These are phyloP conservation scores for Poecilia velifera DNA, from an alignment of 2,797 vertebrate species.

Conservation along the genomic window DNA sequence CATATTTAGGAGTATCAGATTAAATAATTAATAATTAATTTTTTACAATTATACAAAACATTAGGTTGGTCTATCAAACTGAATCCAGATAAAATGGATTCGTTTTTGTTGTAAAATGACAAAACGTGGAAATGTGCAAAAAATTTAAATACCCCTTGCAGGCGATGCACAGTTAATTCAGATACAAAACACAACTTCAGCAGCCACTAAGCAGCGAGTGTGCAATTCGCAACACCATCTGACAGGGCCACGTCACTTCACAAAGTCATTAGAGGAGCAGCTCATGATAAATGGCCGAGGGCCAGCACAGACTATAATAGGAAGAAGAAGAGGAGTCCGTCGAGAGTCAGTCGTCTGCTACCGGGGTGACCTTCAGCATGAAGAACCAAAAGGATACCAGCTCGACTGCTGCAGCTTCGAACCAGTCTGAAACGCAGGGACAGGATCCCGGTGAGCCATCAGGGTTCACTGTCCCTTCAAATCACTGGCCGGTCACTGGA, in stretches of 20 bases:
- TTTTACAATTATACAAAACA: background rate
- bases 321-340: conserved; percentile 40
- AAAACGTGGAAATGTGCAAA: background rate
- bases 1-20: background rate
- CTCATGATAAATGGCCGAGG: conserved; percentile 57
- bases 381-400: conserved; percentile 45
- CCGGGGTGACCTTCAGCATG: conserved; percentile 65
- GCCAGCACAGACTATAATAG: conserved; percentile 58
- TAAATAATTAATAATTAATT: background rate
- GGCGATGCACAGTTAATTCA: background rate
- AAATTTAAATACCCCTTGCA: background rate
- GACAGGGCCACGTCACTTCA: conserved; percentile 48
- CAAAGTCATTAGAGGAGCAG: conserved; percentile 51
- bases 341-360: conserved; percentile 49
- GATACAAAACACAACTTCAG: background rate
- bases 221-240: conserved; percentile 6
- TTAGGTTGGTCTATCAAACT: background rate
- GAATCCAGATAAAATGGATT: background rate
- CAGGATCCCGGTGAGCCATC: background rate
- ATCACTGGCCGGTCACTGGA: background rate
- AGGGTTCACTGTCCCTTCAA: background rate
- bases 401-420: conserved; percentile 8
- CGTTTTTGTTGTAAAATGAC: background rate
- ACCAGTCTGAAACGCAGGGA: conserved; percentile 12
- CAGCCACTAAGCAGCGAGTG: conserved; percentile 6